These are phyloP conservation scores for Haemorhous mexicanus DNA, from an alignment of 2,113 vertebrate species.

Conservation along the genomic window DNA sequence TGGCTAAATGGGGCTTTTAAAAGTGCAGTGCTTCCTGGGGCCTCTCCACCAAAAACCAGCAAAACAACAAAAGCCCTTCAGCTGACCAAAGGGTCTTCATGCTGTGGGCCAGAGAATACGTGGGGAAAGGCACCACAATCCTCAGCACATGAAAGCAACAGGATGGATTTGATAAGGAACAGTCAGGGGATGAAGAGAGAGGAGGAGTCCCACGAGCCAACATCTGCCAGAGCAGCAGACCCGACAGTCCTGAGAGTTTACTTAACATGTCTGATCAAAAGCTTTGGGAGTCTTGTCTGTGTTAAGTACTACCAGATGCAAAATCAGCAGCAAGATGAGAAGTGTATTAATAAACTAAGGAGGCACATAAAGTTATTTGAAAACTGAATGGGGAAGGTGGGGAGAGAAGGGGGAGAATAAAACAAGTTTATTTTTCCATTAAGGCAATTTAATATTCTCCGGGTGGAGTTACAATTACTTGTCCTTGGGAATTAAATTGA, in stretches of 20 bases:
- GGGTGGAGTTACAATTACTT: background rate
- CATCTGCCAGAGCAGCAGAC: conserved; percentile 36
- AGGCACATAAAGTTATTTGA: conserved; percentile 32
- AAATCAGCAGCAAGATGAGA: conserved; percentile 52
- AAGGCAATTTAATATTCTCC: conserved; percentile 42
- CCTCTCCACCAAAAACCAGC: background rate
- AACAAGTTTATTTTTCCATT: conserved; percentile 58
- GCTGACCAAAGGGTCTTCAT: fast-evolving
- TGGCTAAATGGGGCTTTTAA: background rate
- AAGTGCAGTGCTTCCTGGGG: background rate
- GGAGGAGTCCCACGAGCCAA: background rate
- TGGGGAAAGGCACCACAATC: background rate
- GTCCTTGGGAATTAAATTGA: conserved; percentile 54
- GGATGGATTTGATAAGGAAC: background rate
- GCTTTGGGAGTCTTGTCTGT: conserved; percentile 26
- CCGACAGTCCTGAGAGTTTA: background rate
- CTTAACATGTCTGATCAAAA: conserved; percentile 56
- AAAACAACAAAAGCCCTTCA: background rate
- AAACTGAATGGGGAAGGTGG: conserved; percentile 22
- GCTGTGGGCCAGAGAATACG: background rate
- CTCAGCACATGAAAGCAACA: background rate
- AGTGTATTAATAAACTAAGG: conserved; percentile 48
- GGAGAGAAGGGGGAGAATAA: conserved; percentile 20
- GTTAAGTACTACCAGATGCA: conserved; percentile 54
- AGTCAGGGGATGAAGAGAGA: background rate